Conservation (phyloP, 1,140 invertebrate species). For the Charaxes varanes region DNA sequence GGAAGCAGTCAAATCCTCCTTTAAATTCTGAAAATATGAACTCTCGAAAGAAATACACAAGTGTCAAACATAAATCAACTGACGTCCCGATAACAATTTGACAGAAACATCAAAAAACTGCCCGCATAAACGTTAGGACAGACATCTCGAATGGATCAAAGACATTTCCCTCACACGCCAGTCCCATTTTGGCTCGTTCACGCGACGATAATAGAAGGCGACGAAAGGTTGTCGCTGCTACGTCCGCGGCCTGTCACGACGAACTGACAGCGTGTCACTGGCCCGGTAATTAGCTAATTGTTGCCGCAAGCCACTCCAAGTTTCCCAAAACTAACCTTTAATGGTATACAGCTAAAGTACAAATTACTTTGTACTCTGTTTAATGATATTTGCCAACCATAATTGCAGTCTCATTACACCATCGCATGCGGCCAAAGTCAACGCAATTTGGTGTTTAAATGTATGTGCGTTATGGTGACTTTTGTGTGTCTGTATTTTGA, state of each 20-base stretch:
- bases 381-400: slow-evolving; percentile 23
- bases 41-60: no score
- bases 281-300: slow-evolving; percentile 54
- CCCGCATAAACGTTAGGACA: slow-evolving; percentile 1
- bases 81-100: slow-evolving; percentile 2
- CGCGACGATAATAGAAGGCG: slow-evolving; percentile 34
- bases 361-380: slow-evolving; percentile 4
- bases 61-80: background rate
- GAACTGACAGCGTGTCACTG: slow-evolving; percentile 36
- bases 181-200: slow-evolving; percentile 30
- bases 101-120: slow-evolving; percentile 7
- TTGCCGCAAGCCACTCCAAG: slow-evolving; percentile 15
- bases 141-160: slow-evolving; percentile 20
- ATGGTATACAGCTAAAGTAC: slow-evolving; percentile 2
- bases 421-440: slow-evolving; percentile 3
- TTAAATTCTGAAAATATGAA: no score
- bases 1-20: no score
- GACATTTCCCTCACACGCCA: slow-evolving; percentile 13
- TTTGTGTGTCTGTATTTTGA: no score
- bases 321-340: slow-evolving; percentile 19
- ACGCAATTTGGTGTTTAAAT: slow-evolving; percentile 12
- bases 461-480: no score
- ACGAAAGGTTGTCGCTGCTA: slow-evolving; percentile 46
- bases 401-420: slow-evolving; percentile 27
- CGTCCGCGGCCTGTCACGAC: slow-evolving; percentile 34